Conservation (phyloP, 1,140 invertebrate genomes). For the Platorchestia sp. region DNA sequence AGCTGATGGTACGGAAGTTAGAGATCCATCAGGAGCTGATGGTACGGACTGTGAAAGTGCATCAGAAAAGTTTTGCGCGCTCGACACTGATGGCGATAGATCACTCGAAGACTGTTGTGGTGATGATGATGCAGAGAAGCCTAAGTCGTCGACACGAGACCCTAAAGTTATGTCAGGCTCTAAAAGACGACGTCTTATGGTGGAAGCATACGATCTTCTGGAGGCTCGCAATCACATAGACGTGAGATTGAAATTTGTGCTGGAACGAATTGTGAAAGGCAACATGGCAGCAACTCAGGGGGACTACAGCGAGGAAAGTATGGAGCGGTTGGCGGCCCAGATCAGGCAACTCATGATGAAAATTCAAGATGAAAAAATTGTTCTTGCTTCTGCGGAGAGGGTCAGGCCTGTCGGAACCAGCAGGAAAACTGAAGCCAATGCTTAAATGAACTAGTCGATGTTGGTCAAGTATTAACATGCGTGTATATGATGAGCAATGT, state of each 20-base stretch:
- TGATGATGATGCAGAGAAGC: not conserved
- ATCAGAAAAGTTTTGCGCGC: not conserved
- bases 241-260: not conserved
- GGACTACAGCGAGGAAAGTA: conserved; percentile 5
- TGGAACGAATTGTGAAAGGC: not conserved
- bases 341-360: not conserved
- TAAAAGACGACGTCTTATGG: not conserved
- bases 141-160: not conserved
- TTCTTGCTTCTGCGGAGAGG: not conserved
- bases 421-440: not conserved
- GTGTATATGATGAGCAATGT: too few relatives aligned
- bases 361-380: not conserved
- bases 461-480: not conserved
- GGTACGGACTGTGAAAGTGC: not conserved
- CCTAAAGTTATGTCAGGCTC: not conserved
- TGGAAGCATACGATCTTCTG: not conserved
- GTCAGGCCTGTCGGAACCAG: not conserved
- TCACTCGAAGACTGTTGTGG: not conserved
- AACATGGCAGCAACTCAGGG: not conserved
- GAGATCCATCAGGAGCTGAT: not conserved
- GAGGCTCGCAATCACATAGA: not conserved
- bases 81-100: not conserved
- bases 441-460: not conserved
- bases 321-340: not conserved
- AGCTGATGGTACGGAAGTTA: not conserved